These are phyloP conservation scores for Podarcis lilfordi DNA, from an alignment of 2,797 vertebrate species.

Conservation along the genomic window DNA sequence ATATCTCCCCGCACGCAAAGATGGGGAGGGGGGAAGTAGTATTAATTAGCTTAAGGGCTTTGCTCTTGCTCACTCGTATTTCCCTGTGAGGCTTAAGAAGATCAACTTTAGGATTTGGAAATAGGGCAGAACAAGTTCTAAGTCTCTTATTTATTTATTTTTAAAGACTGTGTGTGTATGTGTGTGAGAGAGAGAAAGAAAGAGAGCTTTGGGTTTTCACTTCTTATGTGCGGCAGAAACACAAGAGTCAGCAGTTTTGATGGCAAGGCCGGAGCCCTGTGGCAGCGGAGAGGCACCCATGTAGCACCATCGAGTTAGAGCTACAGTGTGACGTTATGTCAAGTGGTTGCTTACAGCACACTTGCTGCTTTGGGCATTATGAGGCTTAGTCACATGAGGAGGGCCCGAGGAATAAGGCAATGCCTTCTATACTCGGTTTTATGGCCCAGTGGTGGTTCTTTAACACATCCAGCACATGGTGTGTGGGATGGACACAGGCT, in stretches of 20 bases:
- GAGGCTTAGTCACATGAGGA: not conserved
- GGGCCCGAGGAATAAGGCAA: not conserved
- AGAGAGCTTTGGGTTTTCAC: constrained; percentile 5
- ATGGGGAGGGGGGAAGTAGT: constrained; percentile 35
- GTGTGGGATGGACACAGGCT: not conserved
- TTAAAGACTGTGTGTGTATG: not conserved
- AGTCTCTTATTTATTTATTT: constrained; percentile 47
- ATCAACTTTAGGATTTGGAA: constrained; percentile 66
- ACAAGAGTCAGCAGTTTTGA: not conserved
- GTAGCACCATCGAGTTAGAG: constrained; percentile 7
- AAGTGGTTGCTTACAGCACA: not conserved
- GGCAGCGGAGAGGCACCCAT: not conserved
- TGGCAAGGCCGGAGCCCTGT: not conserved
- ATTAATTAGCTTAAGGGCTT: constrained; percentile 75
- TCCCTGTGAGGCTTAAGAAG: constrained; percentile 58
- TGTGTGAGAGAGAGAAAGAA: constrained; percentile 2
- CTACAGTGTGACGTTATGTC: not conserved
- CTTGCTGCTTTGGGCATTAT: not conserved
- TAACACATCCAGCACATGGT: not conserved
- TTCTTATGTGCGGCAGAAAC: not conserved
- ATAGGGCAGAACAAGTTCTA: constrained; percentile 63
- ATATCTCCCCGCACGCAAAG: constrained; percentile 21
- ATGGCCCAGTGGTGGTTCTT: not conserved
- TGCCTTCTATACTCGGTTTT: accelerated
- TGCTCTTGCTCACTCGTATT: constrained; percentile 56